Conservation (phyloP, 2,797 vertebrate species). For the Melanotaenia parkinsoni region DNA sequence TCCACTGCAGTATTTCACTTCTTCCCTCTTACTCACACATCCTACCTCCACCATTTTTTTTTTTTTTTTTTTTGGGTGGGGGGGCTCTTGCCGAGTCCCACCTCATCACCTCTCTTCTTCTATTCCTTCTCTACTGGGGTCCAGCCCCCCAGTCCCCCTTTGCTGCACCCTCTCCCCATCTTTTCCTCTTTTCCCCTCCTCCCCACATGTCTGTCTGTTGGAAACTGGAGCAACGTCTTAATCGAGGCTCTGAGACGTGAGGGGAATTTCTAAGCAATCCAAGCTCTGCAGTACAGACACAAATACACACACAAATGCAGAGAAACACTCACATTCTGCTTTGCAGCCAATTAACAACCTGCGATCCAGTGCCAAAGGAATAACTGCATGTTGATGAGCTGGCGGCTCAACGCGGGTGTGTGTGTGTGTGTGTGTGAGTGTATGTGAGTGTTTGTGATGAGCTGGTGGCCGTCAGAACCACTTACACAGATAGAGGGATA, state of each 20-base stretch:
- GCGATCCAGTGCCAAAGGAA: constrained; percentile 74
- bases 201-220: constrained; percentile 76
- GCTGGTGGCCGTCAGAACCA: constrained; percentile 72
- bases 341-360: constrained; percentile 80
- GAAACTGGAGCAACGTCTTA: constrained; percentile 84
- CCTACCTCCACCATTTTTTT: neutral
- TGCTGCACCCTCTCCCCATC: constrained; percentile 48
- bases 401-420: constrained; percentile 25
- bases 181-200: constrained; percentile 55
- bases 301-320: constrained; percentile 35
- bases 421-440: constrained; percentile 18
- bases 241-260: constrained; percentile 78
- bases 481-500: constrained; percentile 69
- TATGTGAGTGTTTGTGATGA: constrained; percentile 53
- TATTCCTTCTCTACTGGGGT: constrained; percentile 46
- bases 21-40: constrained; percentile 28
- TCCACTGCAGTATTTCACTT: constrained; percentile 63
- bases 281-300: constrained; percentile 67
- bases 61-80: neutral
- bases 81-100: constrained; percentile 35
- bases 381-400: constrained; percentile 78
- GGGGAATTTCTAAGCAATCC: constrained; percentile 72
- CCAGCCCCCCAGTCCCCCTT: constrained; percentile 26
- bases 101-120: constrained; percentile 67
- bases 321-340: constrained; percentile 52